Evolutionary conservation across 1,140 invertebrate genomes (phyloP), one percentile per base, ranked within the genome.

Genomic region (Drosophila leontia): DNA sequence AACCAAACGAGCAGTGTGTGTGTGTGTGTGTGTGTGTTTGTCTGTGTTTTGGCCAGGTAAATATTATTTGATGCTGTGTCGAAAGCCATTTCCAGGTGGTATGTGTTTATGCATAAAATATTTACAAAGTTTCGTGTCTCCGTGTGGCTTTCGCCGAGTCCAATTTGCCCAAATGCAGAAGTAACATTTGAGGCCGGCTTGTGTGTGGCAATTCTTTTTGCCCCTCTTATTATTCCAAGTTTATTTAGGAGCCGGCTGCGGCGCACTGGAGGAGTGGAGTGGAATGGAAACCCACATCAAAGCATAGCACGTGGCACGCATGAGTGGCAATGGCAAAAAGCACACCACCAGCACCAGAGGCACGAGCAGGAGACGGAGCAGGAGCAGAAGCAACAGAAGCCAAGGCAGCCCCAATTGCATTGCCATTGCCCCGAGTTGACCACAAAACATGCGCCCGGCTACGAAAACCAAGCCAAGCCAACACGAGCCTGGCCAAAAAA

Each of bases 41-140:
- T 58, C 45, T 71, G 42, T 63, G 65, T 51, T 48, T 57, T 47
- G 32, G 48, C 71, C 74, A 90, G 88, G 84, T 78, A 88, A 88
- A 88, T 88, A 88, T 88, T 88, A 90, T 88, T 90, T 84, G 85
- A 90, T 90, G 81, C 75, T 88, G 84, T 90, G 80, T 88, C 63
- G 84, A 84, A 88, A 81, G 76, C 87, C 84, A 88, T 88, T 90
- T 80, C 59, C 84, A 88, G 84, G 84, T 90, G 71, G 69, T 59
- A 80, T 87, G 84, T 84, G 84, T 84, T 90, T 88, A 84, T 88
- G 84, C 84, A 90, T 88, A 88, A 88, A 88, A 88, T 88, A 88
- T 88, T 88, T 88, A 88, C 84, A 81, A 85, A 84, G 64, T 90
- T 84, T 61, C 64, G 50, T 62, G 65, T 76, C 56, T 71, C 51